phyloP scores from a whole-genome alignment of 2,113 vertebrate species.

The Copsychus sechellarum region DNA sequence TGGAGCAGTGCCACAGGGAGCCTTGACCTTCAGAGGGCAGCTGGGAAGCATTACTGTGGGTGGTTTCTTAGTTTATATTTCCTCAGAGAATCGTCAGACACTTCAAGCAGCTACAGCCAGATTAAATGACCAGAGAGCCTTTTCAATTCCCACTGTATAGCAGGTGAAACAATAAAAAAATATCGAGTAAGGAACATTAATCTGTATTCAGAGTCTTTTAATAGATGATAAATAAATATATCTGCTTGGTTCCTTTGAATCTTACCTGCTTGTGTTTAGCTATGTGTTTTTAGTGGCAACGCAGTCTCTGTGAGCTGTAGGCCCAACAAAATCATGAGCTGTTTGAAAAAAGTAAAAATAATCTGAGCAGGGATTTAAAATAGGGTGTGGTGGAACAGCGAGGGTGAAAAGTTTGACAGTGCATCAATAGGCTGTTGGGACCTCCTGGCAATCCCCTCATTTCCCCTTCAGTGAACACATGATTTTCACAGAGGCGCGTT shows the following conservation, averaged over 20 bases:
- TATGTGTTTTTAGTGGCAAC: conserved; percentile 64
- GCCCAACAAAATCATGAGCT: conserved; percentile 11
- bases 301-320: background rate
- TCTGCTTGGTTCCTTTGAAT: conserved; percentile 30
- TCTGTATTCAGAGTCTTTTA: conserved; percentile 62
- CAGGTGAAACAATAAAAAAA: conserved; percentile 75
- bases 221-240: conserved; percentile 69
- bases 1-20: background rate
- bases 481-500: background rate
- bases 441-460: background rate
- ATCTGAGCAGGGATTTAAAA: conserved; percentile 23
- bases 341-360: conserved; percentile 44
- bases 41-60: background rate
- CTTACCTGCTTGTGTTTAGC: conserved; percentile 28
- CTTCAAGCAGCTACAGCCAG: conserved; percentile 31
- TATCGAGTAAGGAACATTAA: conserved; percentile 42
- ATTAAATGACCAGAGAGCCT: background rate
- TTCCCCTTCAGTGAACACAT: background rate
- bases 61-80: conserved; percentile 45
- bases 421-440: background rate
- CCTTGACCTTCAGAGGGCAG: background rate
- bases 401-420: conserved; percentile 48
- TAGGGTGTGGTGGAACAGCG: background rate
- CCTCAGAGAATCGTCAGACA: conserved; percentile 9
- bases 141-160: conserved; percentile 37